Base-by-base conservation (phyloP, 2,888 invertebrate genomes). In the Lissonota sp. region DNA sequence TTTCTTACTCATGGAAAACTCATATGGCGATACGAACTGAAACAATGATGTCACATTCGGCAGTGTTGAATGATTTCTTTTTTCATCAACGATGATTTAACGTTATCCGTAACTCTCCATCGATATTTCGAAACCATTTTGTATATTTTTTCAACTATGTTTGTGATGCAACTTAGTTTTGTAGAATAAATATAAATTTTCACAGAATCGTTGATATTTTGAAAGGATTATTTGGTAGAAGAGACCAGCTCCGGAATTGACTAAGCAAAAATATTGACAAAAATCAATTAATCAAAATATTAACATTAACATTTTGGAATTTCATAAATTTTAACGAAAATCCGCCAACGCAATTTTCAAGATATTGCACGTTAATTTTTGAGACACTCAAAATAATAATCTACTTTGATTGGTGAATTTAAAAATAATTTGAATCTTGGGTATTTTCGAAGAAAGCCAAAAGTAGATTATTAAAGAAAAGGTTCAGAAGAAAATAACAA, bases 111-210 rank as follows among this genome's bases (percentile, higher is more conserved):
- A 39, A 6, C 12, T 6, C 58, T 64, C 55, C 6, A 39, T 49
- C 37, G 8, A 58, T 40, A 53, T 80, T 79, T 79, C 58, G 6
- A n/a, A 16, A 51, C 6, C 42, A 58, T 53, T 74, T 74, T 74
- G 1, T 26, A 63, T 37, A 49, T 14, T 62, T 46, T 64, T 57
- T 49, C 8, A 7, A 63, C 40, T 14, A 40, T 67, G 26, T 53
- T 75, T 62, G 16, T 55, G 14, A 60, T 44, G 53, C 49, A 51
- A 39, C 37, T 57, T 53, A 6, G 37, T 67, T 67, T 53, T 62
- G 6, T 73, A 66, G 37, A 60, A 63, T 37, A 63, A 49, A 72
- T 39, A 42, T 49, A 51, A 26, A 7, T 5, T 10, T 66, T n/a
- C 26, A 39, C 5, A n/a, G 10, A 69, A 26, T 42, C 40, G n/a